Conservation (phyloP, 2,888 invertebrate genomes). For the Margaritifera margaritifera region DNA sequence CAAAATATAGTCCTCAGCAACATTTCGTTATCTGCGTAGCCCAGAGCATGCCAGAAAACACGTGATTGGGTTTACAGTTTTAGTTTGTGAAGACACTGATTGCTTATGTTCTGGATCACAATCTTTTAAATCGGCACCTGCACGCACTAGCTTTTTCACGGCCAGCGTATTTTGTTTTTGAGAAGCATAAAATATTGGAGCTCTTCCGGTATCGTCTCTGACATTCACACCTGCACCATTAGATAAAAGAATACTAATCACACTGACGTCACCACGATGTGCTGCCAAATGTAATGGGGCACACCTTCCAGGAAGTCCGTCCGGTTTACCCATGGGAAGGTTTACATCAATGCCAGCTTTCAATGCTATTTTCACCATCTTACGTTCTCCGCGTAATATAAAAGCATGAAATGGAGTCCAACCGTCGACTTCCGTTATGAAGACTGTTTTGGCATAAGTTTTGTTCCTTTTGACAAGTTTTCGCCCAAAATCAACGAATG, state of each 20-base stretch:
- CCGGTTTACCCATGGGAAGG: slow-evolving; percentile 56
- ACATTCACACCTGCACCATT: slow-evolving; percentile 48
- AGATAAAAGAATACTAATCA: slow-evolving; percentile 54
- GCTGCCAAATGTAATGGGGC: slow-evolving; percentile 61
- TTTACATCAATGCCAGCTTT: slow-evolving; percentile 55
- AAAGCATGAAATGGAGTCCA: slow-evolving; percentile 67
- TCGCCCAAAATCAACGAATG: slow-evolving; percentile 48
- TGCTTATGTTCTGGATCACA: slow-evolving; percentile 27
- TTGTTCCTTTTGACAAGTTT: slow-evolving; percentile 46
- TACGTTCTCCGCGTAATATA: slow-evolving; percentile 56
- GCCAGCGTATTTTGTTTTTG: slow-evolving; percentile 51
- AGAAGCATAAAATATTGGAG: slow-evolving; percentile 57
- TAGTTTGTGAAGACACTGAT: slow-evolving; percentile 15
- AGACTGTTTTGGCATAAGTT: slow-evolving; percentile 43
- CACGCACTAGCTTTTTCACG: slow-evolving; percentile 51
- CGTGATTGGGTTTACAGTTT: slow-evolving; percentile 26
- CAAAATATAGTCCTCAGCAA: too few relatives aligned
- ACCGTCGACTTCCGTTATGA: slow-evolving; percentile 53
- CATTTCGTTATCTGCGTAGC: too few relatives aligned
- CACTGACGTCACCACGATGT: slow-evolving; percentile 61
- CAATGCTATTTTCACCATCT: slow-evolving; percentile 56
- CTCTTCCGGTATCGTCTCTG: slow-evolving; percentile 40
- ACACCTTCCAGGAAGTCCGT: slow-evolving; percentile 59
- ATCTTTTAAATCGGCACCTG: slow-evolving; percentile 54
- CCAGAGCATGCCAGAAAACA: slow-evolving; percentile 20